phyloP scores from a whole-genome alignment of 2,888 invertebrate species.

The Siphlonurus alternatus region DNA sequence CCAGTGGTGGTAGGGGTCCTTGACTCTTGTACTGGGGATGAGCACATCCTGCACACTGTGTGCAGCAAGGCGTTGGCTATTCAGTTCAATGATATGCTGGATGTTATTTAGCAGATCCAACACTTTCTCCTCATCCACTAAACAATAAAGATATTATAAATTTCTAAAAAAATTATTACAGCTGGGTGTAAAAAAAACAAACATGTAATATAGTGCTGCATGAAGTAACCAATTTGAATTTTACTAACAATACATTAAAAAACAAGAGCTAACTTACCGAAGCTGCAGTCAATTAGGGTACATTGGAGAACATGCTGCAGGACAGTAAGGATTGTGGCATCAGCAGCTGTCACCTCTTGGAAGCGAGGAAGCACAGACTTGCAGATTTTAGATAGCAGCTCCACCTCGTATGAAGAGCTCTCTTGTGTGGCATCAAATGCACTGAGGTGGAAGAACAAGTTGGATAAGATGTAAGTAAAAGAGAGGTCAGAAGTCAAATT shows the following conservation, averaged over 20 bases:
- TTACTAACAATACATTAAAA: too few relatives aligned
- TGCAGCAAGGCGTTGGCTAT: background rate
- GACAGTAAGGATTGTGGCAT: background rate
- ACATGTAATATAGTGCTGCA: background rate
- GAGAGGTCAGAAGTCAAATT: too few relatives aligned
- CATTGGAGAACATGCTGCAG: background rate
- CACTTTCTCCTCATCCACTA: background rate
- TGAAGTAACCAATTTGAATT: background rate
- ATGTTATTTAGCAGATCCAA: background rate
- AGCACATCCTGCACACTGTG: background rate
- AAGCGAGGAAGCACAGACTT: background rate
- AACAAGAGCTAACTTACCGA: too few relatives aligned
- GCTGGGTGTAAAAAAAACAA: background rate
- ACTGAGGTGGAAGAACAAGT: too few relatives aligned
- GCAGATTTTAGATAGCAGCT: background rate
- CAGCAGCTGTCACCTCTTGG: background rate
- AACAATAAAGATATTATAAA: background rate
- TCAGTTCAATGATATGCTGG: background rate
- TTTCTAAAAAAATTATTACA: background rate
- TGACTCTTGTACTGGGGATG: background rate
- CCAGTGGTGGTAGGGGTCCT: background rate
- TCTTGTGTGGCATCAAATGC: too few relatives aligned
- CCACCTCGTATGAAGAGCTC: background rate
- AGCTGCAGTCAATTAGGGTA: too few relatives aligned
- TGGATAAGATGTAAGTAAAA: too few relatives aligned